These are phyloP conservation scores for Clarias pachynema DNA, from an alignment of 2,797 vertebrate genomes.

Conservation along the genomic window DNA sequence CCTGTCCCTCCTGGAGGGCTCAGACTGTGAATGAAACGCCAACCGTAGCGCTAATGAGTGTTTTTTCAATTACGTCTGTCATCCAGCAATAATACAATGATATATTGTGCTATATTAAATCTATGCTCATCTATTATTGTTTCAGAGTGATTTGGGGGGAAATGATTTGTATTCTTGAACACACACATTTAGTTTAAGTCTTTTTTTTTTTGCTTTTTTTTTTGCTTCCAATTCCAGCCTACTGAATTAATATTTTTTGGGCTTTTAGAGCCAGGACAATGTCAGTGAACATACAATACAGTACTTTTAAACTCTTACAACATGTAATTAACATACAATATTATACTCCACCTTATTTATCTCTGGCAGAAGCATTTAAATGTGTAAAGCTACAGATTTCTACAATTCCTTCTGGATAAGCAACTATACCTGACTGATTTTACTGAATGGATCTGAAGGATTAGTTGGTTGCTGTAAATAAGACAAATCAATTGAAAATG, in stretches of 20 bases:
- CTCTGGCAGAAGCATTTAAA: neutral
- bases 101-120: slow-evolving; percentile 99
- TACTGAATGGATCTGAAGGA: neutral
- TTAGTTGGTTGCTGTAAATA: neutral
- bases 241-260: slow-evolving; percentile 36
- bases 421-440: neutral
- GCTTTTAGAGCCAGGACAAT: neutral
- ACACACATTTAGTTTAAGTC: neutral
- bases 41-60: slow-evolving; percentile 95
- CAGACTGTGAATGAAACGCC: slow-evolving; percentile 86
- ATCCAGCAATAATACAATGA: slow-evolving; percentile 94
- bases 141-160: slow-evolving; percentile 63
- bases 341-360: neutral
- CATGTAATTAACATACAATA: neutral
- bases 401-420: neutral
- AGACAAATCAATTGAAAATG: neutral
- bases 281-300: neutral
- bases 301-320: neutral
- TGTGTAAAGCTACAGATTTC: neutral
- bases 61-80: slow-evolving; percentile 99
- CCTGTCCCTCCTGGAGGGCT: slow-evolving; percentile 48
- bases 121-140: slow-evolving; percentile 93
- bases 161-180: slow-evolving; percentile 48
- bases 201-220: slow-evolving; percentile 13
- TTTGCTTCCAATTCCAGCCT: neutral